phyloP scores from a whole-genome alignment of 2,113 vertebrate genomes.

The Merops nubicus region DNA sequence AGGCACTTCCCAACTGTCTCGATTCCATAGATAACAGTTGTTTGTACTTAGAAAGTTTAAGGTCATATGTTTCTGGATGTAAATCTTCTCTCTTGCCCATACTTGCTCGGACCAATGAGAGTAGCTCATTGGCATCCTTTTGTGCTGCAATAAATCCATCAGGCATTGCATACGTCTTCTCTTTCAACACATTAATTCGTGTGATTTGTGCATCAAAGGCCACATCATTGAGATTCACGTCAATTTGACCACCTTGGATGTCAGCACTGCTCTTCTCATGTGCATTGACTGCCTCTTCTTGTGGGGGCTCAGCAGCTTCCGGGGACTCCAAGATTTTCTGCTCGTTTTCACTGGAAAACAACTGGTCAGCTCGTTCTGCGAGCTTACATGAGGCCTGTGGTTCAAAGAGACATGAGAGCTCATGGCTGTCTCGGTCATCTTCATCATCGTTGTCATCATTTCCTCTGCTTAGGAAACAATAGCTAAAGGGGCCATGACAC shows the following conservation, averaged over 20 bases:
- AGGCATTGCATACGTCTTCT: slow-evolving; percentile 87
- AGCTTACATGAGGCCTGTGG: slow-evolving; percentile 30
- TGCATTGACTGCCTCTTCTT: slow-evolving; percentile 52
- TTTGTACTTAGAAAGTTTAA: slow-evolving; percentile 83
- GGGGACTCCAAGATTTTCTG: slow-evolving; percentile 58
- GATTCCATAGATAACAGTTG: slow-evolving; percentile 89
- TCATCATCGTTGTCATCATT: slow-evolving; percentile 83
- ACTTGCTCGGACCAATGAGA: slow-evolving; percentile 84
- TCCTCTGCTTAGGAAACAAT: slow-evolving; percentile 86
- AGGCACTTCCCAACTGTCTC: slow-evolving; percentile 88
- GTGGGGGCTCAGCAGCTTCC: not conserved
- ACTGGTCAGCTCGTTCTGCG: slow-evolving; percentile 3
- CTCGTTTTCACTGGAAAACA: slow-evolving; percentile 18
- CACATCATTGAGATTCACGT: slow-evolving; percentile 72
- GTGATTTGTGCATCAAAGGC: slow-evolving; percentile 83
- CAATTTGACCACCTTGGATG: slow-evolving; percentile 51
- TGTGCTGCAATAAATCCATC: slow-evolving; percentile 88
- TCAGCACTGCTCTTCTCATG: slow-evolving; percentile 70
- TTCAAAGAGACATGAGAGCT: slow-evolving; percentile 65
- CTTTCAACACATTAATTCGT: slow-evolving; percentile 85
- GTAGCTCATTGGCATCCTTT: slow-evolving; percentile 92
- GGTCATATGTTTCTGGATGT: slow-evolving; percentile 75
- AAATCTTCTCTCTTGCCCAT: slow-evolving; percentile 76
- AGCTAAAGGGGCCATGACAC: slow-evolving; percentile 86
- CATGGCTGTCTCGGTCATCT: slow-evolving; percentile 73